Base-by-base conservation (phyloP, 2,797 vertebrate species). In the Sternarchorhynchus goeldii region DNA sequence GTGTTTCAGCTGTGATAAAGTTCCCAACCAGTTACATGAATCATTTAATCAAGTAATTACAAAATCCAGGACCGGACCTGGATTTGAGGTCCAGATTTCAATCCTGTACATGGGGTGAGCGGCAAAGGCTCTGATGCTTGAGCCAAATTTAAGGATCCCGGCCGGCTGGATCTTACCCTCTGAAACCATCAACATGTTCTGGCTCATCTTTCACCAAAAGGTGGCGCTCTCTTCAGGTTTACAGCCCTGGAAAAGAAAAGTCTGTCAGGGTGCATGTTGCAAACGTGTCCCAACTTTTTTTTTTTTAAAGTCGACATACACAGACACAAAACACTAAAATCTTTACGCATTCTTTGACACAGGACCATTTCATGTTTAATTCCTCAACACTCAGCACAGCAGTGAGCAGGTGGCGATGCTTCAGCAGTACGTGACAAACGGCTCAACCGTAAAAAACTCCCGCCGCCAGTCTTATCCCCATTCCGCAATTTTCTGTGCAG, bases 151-250 rank as follows among this genome's bases (percentile, higher is more conserved):
- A 45, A 67, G 65, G 20, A 0, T 55, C 8, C 6, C 29, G 0
- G 6, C 4, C 6, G 60, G 50, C 31, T 73, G 62, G 1, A 69
- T 62, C 69, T 36, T 73, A 88, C 87, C 86, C 73, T 56, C 56
- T 39, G 71, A 71, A 25, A 25, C 25, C 25, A 25, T 25, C 56
- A 62, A 65, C 31, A 31, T 41, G 55, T 57, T 59, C 39, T 69
- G 58, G 68, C 56, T 80, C 86, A 88, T 88, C 71, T 31, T 81
- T 63, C 39, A 41, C 32, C 80, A 70, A 68, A 20, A 53, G 82
- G 75, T 77, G 75, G 59, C 45, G 56, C 55, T 78, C 70, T 50
- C 20, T 41, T 16, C 65, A 10, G 7, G 4, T 10, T 68, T 34
- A 70, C 45, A 32, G 39, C 60, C 82, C 76, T 82, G 45, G 12